Base-by-base conservation (phyloP, 2,888 invertebrate genomes). In the Elegia similella region DNA sequence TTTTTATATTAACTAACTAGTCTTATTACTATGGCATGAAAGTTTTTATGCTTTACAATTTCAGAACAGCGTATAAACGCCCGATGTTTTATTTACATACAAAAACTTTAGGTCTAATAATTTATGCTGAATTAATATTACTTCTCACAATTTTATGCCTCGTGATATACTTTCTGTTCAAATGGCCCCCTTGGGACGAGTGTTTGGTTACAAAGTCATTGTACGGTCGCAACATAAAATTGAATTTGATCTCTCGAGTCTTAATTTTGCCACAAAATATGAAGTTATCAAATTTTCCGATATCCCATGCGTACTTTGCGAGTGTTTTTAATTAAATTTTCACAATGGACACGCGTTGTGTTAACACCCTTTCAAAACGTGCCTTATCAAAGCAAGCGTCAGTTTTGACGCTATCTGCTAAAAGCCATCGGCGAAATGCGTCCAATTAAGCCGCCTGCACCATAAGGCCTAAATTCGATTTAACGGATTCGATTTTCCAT, bases 361-460 rank as follows among this genome's bases (percentile, higher is more conserved):
- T 76, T 76, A 73, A 77, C 83, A 80, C 80, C 84, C 81, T 80
- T 78, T 76, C 72, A 75, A 73, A 66, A 75, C 83, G 82, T 84
- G 81, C 75, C 77, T 84, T 88, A 88, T 88, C 88, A 78, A 75
- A 78, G 82, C 78, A 80, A 76, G 80, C 75, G 84, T 82, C 84
- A 81, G 75, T 76, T 80, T 70, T 83, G 88, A 86, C 88, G 73
- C 71, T 87, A 88, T 88, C 86, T 70, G 70, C 66, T 75, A 70
- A 77, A 79, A 80, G 70, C 76, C 77, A 81, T 83, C 77, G 75
- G 75, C 72, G 75, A 78, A 87, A 83, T 83, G 84, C 76, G 76
- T 80, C 80, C 80, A 83, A 83, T 83, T 84, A 82, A 69, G 72
- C 68, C 60, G 64, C 62, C 64, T 67, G 72, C 73, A 69, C 70